Evolutionary conservation across 2,888 invertebrate species (phyloP).

Genomic region (Ophioninae sp.): DNA sequence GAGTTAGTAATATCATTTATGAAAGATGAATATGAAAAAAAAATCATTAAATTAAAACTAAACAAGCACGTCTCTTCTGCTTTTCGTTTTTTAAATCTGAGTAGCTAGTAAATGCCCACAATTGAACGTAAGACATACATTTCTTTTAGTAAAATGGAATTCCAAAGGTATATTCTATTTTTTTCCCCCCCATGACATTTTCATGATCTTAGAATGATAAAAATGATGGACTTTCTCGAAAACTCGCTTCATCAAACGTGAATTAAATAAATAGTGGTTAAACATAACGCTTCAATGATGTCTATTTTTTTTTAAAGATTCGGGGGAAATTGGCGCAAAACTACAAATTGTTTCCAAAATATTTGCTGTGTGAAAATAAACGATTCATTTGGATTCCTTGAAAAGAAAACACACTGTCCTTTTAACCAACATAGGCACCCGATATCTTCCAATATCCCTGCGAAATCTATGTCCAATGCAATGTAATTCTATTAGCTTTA

Average conservation of each 20-base stretch:
- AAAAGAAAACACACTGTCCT: neutral
- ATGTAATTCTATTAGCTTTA: neutral
- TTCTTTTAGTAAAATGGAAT: neutral
- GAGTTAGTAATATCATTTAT: neutral
- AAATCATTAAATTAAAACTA: neutral
- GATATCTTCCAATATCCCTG: neutral
- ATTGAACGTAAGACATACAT: neutral
- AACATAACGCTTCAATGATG: neutral
- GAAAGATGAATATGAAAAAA: neutral
- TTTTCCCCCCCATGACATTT: neutral
- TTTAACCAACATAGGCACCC: neutral
- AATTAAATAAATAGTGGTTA: neutral
- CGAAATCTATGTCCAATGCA: neutral
- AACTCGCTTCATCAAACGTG: neutral
- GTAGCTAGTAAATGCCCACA: neutral
- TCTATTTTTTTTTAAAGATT: neutral
- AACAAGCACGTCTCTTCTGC: too few species aligned
- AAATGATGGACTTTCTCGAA: neutral
- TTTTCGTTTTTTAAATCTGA: neutral
- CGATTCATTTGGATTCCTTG: neutral
- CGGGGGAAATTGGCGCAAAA: neutral
- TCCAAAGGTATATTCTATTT: neutral
- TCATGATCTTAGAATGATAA: neutral
- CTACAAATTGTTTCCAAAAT: neutral
- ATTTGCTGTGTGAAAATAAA: neutral